phyloP scores from a whole-genome alignment of 53 echinoderm and acorn worm genomes.

The Luidia sarsii region DNA sequence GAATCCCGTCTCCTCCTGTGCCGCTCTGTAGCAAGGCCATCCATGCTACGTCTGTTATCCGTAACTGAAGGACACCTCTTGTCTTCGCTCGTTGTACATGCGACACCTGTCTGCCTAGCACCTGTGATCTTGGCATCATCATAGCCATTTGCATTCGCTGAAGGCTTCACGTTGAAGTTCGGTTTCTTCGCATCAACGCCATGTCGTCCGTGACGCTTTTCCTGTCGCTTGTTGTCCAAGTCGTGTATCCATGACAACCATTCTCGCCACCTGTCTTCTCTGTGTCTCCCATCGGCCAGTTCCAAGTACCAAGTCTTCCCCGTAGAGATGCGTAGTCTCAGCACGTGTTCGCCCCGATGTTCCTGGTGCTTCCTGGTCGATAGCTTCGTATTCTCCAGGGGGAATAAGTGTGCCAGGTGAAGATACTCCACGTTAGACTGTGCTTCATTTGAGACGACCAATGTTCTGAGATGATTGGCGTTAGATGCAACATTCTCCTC shows the following conservation, averaged over 20 bases:
- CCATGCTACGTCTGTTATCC: neutral
- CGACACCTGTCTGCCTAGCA: too few relatives aligned
- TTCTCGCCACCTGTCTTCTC: conserved; percentile 70
- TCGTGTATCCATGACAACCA: conserved; percentile 77
- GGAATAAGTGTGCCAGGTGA: conserved; percentile 70
- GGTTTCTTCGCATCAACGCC: too few relatives aligned
- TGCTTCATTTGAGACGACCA: conserved; percentile 6
- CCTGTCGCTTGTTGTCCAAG: conserved; percentile 55
- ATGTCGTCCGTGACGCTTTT: neutral
- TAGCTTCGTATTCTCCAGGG: conserved; percentile 68
- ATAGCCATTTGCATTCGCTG: too few relatives aligned
- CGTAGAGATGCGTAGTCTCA: conserved; percentile 70
- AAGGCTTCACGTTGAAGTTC: neutral
- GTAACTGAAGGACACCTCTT: neutral
- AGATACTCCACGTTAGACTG: conserved; percentile 72
- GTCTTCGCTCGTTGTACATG: neutral
- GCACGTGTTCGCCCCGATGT: conserved; percentile 64
- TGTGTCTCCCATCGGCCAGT: conserved; percentile 56
- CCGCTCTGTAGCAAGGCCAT: neutral
- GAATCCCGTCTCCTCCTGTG: conserved; percentile 26
- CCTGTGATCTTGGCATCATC: too few relatives aligned
- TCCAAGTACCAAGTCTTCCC: conserved; percentile 76
- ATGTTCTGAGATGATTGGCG: neutral
- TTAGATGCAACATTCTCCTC: conserved; percentile 56
- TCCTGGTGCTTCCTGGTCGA: conserved; percentile 72